Evolutionary conservation across 2,888 invertebrate genomes (phyloP).

Genomic region (Parnassius apollo): DNA sequence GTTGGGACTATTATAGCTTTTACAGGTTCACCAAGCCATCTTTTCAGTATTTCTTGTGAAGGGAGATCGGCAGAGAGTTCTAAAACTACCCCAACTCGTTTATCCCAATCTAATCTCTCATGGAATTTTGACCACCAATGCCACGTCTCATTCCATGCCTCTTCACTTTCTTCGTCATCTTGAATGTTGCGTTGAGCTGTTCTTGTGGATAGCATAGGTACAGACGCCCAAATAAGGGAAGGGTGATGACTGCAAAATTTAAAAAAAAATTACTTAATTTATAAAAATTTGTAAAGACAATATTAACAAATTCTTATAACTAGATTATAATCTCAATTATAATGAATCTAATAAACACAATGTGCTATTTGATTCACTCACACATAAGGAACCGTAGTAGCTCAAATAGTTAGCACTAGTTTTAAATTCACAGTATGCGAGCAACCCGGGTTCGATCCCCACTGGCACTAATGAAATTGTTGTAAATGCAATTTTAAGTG

Average conservation of each 20-base stretch:
- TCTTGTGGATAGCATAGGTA: slow-evolving; percentile 81
- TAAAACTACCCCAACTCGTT: slow-evolving; percentile 86
- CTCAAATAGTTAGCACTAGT: too few species aligned
- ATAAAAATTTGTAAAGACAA: too few species aligned
- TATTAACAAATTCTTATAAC: background rate
- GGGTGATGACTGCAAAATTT: slow-evolving; percentile 59
- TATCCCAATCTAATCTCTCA: slow-evolving; percentile 77
- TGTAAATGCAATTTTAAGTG: too few species aligned
- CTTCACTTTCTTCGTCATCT: slow-evolving; percentile 60
- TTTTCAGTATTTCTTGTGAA: slow-evolving; percentile 83
- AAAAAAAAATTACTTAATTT: background rate
- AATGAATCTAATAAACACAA: too few species aligned
- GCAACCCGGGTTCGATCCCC: too few species aligned
- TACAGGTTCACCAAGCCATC: slow-evolving; percentile 98
- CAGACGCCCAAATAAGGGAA: slow-evolving; percentile 84
- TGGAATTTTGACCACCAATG: slow-evolving; percentile 90
- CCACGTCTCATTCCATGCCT: slow-evolving; percentile 85
- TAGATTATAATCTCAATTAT: background rate
- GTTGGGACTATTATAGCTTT: slow-evolving; percentile 92
- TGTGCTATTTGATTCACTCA: too few species aligned
- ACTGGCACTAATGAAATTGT: too few species aligned
- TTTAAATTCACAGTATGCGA: too few species aligned
- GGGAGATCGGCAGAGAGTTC: slow-evolving; percentile 92
- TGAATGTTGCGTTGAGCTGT: slow-evolving; percentile 47
- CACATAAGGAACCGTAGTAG: too few species aligned